Base-by-base conservation (phyloP, 2,888 invertebrate species). In the Clostera curtula region DNA sequence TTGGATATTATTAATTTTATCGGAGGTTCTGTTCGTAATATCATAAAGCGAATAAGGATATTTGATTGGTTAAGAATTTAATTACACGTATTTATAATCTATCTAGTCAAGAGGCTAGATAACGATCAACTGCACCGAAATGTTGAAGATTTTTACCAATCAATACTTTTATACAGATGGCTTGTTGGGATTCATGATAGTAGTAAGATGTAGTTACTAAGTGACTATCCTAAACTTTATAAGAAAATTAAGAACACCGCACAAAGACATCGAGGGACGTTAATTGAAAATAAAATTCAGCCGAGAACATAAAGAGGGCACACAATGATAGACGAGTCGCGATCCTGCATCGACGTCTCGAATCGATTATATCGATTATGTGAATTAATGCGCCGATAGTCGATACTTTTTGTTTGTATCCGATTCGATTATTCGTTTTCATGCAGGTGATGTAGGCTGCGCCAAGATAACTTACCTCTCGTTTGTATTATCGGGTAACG, bases 361-460 rank as follows among this genome's bases (percentile, higher is more conserved):
- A 49, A 61, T 64, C 61, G 66, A 67, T 69, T 68, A 69, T 64
- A 61, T 64, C 61, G 66, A 67, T 69, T 68, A 69, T 64, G 55
- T 50, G 59, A 57, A 69, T 67, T 62, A 64, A 69, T 64, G 67
- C 52, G 48, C 52, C 56, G 69, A 70, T 73, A 63, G 54, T 68
- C 67, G 57, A 61, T 51, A 40, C 48, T 63, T 65, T 68, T 61
- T 63, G 54, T 49, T 53, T 29, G 41, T 52, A 48, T 43, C 43
- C 13, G 24, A 34, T 27, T 34, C 48, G 44, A 40, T 49, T 44
- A 32, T 49, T 48, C 50, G 45, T 57, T 57, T 39, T 35, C 41
- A 36, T 42, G 53, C 69, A 68, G 66, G 62, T 71, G 73, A 66
- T 69, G 56, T 51, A 40, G 44, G 29, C 21, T 39, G 27, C 34